Conservation (phyloP, 1,140 invertebrate genomes). For the Aphidius ervi region DNA sequence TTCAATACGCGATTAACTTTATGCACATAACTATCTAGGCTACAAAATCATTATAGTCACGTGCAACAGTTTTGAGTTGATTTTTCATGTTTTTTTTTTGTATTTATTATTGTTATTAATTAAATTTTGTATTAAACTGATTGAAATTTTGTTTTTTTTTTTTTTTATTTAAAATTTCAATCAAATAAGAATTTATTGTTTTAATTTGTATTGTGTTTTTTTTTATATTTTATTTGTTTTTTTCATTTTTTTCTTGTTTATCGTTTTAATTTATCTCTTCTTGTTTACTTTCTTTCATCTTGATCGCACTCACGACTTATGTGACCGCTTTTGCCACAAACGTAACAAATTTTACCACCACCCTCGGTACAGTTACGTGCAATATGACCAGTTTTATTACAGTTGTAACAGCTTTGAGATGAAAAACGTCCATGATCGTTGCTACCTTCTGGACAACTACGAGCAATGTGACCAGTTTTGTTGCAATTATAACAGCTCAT, state of each 20-base stretch:
- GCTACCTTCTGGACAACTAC: constrained; percentile 71
- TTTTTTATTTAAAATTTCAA: too few relatives aligned
- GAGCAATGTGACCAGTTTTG: constrained; percentile 83
- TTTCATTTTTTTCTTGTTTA: too few relatives aligned
- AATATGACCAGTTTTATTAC: constrained; percentile 84
- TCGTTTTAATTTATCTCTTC: constrained; percentile 25
- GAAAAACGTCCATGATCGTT: constrained; percentile 46
- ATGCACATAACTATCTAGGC: too few relatives aligned
- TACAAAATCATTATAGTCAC: too few relatives aligned
- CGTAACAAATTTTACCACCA: constrained; percentile 80
- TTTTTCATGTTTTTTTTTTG: too few relatives aligned
- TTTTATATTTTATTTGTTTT: too few relatives aligned
- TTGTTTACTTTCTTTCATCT: constrained; percentile 63
- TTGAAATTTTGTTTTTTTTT: too few relatives aligned
- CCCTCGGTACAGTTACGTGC: constrained; percentile 80
- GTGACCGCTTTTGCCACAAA: constrained; percentile 84
- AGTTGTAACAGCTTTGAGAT: constrained; percentile 76
- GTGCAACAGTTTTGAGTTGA: too few relatives aligned
- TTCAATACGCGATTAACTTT: too few relatives aligned
- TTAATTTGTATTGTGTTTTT: too few relatives aligned
- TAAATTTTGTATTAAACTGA: too few relatives aligned
- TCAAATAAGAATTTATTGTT: constrained; percentile 29
- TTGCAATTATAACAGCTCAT: constrained; percentile 85
- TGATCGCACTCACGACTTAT: constrained; percentile 86
- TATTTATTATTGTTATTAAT: too few relatives aligned